A percentile compares a stretch with the other conserved stretches of the same genome.
phyloP scores from a whole-genome alignment of 2,797 vertebrate species.

The Sebastes hopkinsi region DNA sequence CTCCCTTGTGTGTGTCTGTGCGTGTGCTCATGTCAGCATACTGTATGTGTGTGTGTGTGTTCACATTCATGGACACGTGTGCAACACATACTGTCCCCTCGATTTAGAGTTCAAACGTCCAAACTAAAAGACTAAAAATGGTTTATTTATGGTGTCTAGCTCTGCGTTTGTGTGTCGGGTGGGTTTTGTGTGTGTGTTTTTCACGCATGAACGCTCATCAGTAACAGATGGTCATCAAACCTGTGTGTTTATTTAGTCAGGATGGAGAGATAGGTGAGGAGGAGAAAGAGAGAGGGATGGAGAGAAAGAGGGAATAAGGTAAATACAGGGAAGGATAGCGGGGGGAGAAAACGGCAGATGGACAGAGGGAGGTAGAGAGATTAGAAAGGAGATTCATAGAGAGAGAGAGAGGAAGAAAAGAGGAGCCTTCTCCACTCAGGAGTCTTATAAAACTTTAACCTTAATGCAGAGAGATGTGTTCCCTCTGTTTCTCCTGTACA shows the following conservation, averaged over 20 bases:
- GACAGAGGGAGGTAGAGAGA: constrained; percentile 14
- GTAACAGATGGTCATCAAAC: constrained; percentile 77
- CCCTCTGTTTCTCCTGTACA: constrained; percentile 1
- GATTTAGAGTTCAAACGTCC: background rate
- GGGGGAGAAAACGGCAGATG: constrained; percentile 51
- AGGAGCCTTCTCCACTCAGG: constrained; percentile 5
- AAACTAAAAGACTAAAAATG: background rate
- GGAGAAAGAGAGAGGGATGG: constrained; percentile 7
- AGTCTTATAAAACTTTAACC: constrained; percentile 63
- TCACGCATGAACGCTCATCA: constrained; percentile 62
- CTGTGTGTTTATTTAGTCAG: constrained; percentile 73
- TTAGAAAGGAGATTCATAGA: constrained; percentile 3
- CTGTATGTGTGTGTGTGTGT: background rate
- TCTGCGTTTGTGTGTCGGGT: background rate
- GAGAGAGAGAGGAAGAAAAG: constrained; percentile 5
- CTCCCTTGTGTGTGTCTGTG: constrained; percentile 2
- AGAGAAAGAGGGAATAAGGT: constrained; percentile 33
- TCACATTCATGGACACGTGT: background rate
- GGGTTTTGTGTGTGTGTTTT: constrained; percentile 21
- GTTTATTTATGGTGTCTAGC: background rate
- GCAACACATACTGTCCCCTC: background rate
- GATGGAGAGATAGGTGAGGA: constrained; percentile 55
- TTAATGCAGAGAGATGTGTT: constrained; percentile 2
- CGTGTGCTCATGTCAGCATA: background rate
- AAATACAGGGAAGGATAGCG: constrained; percentile 51